Percentiles rank a stretch among this genome's conserved stretches.
These are phyloP conservation scores for Melinaea marsaeus DNA, from an alignment of 2,888 invertebrate genomes.

Conservation along the genomic window DNA sequence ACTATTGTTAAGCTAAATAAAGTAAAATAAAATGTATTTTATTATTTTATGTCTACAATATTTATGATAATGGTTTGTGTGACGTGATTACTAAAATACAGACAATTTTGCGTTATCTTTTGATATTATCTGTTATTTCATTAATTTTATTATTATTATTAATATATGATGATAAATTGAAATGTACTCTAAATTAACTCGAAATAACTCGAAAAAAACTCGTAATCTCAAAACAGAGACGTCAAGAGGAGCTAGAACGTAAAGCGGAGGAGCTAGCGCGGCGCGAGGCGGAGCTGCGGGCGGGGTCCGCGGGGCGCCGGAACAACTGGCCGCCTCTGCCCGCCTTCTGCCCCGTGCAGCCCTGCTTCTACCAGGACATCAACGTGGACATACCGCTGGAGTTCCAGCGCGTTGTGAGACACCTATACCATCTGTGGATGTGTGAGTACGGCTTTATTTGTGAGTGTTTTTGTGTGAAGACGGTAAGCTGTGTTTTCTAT, in stretches of 20 bases:
- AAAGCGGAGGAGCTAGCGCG: slow-evolving; percentile 93
- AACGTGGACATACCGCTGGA: slow-evolving; percentile 98
- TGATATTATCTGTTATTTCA: background rate
- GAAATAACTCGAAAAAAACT: too few relatives aligned
- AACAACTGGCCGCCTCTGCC: slow-evolving; percentile 99
- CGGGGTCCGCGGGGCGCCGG: slow-evolving; percentile 81
- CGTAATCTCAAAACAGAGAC: slow-evolving; percentile 75
- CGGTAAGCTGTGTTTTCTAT: too few relatives aligned
- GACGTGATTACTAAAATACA: too few relatives aligned
- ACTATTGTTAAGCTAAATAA: too few relatives aligned
- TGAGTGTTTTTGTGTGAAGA: too few relatives aligned
- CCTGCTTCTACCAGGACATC: slow-evolving; percentile 99
- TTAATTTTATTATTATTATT: background rate
- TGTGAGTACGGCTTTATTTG: slow-evolving; percentile 81
- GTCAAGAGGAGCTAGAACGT: slow-evolving; percentile 93
- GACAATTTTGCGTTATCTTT: too few relatives aligned
- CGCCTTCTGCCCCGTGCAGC: slow-evolving; percentile 93
- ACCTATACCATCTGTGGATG: slow-evolving; percentile 97
- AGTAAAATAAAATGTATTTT: too few relatives aligned
- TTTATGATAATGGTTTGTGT: too few relatives aligned
- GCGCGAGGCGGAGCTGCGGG: slow-evolving; percentile 90
- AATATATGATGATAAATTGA: background rate
- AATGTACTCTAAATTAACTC: too few relatives aligned
- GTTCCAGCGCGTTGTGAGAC: slow-evolving; percentile 96
- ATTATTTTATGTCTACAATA: too few relatives aligned